A percentile compares a stretch with the other conserved stretches of the same genome.
These are phyloP conservation scores for Oligia strigilis DNA, from an alignment of 2,888 invertebrate species.

Conservation along the genomic window DNA sequence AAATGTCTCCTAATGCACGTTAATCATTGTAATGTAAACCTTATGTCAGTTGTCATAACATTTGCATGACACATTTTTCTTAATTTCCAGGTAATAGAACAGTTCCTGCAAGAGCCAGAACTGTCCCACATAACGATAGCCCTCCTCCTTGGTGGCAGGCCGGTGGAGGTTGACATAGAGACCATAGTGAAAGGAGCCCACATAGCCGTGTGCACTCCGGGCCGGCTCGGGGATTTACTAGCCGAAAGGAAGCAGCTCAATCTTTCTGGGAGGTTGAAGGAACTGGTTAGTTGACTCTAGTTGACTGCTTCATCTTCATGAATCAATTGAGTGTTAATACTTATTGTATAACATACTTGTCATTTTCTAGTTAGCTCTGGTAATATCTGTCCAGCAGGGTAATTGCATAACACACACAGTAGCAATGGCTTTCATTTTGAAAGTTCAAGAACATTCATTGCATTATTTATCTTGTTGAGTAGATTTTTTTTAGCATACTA, in stretches of 20 bases:
- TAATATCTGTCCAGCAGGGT: no score
- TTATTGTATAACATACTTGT: not conserved
- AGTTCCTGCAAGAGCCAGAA: slow-evolving; percentile 88
- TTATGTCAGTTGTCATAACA: not conserved
- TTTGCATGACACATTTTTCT: not conserved
- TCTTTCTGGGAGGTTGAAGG: slow-evolving; percentile 93
- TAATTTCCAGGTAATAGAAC: slow-evolving; percentile 83
- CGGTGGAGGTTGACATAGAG: slow-evolving; percentile 94
- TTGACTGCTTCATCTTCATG: not conserved
- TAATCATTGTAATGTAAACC: not conserved
- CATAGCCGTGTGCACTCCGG: slow-evolving; percentile 98
- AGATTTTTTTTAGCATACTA: no score
- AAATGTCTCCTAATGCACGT: not conserved
- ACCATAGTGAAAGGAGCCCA: slow-evolving; percentile 94
- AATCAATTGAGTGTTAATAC: not conserved
- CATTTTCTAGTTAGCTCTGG: not conserved
- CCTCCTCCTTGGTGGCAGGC: slow-evolving; percentile 95
- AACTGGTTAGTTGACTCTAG: slow-evolving; percentile 91
- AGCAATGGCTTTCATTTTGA: no score
- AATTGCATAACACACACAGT: not conserved
- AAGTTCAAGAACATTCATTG: no score
- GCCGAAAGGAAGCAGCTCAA: slow-evolving; percentile 93
- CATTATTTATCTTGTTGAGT: no score
- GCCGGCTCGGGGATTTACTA: slow-evolving; percentile 96
- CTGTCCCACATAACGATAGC: slow-evolving; percentile 89